phyloP scores from a whole-genome alignment of 1,140 invertebrate species.

The Patella vulgata region DNA sequence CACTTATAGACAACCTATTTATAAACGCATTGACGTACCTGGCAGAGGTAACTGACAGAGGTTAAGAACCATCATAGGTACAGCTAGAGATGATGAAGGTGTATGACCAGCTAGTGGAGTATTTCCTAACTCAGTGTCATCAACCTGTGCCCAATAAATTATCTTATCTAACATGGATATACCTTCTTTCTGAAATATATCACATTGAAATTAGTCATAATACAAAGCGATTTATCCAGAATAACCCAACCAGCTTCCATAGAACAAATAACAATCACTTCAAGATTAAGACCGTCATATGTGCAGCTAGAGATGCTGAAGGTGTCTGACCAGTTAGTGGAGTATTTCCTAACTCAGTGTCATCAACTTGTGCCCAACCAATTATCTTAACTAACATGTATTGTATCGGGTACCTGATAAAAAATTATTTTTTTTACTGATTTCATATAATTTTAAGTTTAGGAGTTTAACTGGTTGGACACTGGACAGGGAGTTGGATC shows the following conservation, averaged over 20 bases:
- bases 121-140: constrained; percentile 37
- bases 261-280: too few relatives aligned
- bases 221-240: too few relatives aligned
- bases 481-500: too few relatives aligned
- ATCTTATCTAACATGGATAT: constrained; percentile 51
- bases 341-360: constrained; percentile 31
- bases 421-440: too few relatives aligned
- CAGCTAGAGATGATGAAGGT: constrained; percentile 36
- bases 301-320: constrained; percentile 42
- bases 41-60: constrained; percentile 1
- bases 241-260: too few relatives aligned
- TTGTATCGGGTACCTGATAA: too few relatives aligned
- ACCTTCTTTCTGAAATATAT: constrained; percentile 46
- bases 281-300: constrained; percentile 55
- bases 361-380: constrained; percentile 46
- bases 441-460: too few relatives aligned
- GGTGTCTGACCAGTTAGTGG: constrained; percentile 30
- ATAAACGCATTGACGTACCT: too few relatives aligned
- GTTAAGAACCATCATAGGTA: constrained; percentile 57
- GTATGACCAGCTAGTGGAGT: constrained; percentile 30
- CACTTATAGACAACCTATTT: too few relatives aligned
- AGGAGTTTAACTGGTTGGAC: too few relatives aligned
- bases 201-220: too few relatives aligned
- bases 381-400: constrained; percentile 51
- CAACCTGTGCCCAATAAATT: constrained; percentile 43